Conservation (phyloP, 53 echinoderm and acorn worm species). For the Henricia sp. region DNA sequence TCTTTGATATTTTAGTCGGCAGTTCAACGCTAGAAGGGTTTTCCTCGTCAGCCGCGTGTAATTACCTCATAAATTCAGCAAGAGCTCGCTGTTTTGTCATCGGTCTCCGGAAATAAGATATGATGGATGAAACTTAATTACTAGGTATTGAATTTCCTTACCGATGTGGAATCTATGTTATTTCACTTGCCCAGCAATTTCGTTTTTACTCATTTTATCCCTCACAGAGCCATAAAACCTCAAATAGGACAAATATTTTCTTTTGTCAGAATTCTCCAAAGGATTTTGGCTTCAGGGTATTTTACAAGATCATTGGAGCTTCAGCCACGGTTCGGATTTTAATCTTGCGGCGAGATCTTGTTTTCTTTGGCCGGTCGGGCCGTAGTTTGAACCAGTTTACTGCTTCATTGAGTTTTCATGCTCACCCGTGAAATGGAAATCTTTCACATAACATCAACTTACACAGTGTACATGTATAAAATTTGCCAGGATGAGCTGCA, state of each 20-base stretch:
- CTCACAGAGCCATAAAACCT: too few relatives aligned
- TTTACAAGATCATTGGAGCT: conserved; percentile 8
- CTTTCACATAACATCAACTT: too few relatives aligned
- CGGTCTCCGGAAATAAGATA: conserved; percentile 40
- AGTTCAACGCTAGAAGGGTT: neutral
- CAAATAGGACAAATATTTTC: neutral
- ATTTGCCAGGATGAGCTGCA: too few relatives aligned
- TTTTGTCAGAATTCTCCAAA: neutral
- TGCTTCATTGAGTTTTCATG: too few relatives aligned
- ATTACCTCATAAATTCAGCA: conserved; percentile 36
- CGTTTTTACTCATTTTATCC: neutral
- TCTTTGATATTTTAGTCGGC: neutral
- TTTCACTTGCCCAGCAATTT: neutral
- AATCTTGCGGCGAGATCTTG: neutral
- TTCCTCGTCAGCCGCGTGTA: conserved; percentile 23
- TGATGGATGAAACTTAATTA: conserved; percentile 9
- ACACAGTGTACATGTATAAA: too few relatives aligned
- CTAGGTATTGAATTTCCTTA: neutral
- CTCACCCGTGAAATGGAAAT: too few relatives aligned
- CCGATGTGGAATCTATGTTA: neutral
- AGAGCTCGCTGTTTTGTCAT: neutral
- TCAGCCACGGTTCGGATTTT: neutral
- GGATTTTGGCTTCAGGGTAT: conserved; percentile 3
- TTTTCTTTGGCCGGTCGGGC: neutral
- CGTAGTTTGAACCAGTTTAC: too few relatives aligned